Base-by-base conservation (phyloP, 1,140 invertebrate species). In the Drosophila littoralis region DNA sequence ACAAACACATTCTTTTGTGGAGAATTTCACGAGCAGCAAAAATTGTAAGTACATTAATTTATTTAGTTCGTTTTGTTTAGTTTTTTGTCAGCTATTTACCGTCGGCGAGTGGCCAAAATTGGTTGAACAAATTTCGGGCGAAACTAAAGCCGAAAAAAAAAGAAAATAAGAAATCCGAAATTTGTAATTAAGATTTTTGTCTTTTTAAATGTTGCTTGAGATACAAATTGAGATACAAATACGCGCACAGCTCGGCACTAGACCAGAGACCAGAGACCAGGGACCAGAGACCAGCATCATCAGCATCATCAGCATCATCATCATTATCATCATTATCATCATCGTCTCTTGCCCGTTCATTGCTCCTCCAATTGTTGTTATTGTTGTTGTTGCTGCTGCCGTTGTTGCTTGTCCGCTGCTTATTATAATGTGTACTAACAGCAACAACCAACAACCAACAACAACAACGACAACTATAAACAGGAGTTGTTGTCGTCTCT, bases 371-470 rank as follows among this genome's bases (percentile, higher is more conserved):
- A 42, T 55, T 55, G 45, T 22, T 48, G 48, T 22, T 42, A n/a
- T 38, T 55, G 52, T 13, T 38, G 52, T 28, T 65, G 50, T 55
- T 36, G 36, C 40, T 66, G n/a, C n/a, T n/a, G n/a, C n/a, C n/a
- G 52, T 28, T 65, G 50, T 55, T 36, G 36, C 40, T 66, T 46
- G 38, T 46, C 28, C 52, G 54, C 36, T 50, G 43, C 35, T 64
- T 57, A 48, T 48, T 63, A 61, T 54, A 38, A 60, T 48, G 61
- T 77, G 71, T 75, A 71, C 67, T 71, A 67, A 59, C 66, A 74
- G 60, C 69, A 67, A 74, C 60, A 54, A 67, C 40, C 55, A 80
- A 66, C 66, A 12, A 71, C 52, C 69, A 67, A 78, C 73, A 75
- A 57, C 59, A 65, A 59, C 55, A 74, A 57, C 59, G 66, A 73